These are phyloP conservation scores for Chrysogorgia sp. DNA, from an alignment of 92 coral and sea anemone genomes.

Conservation along the genomic window DNA sequence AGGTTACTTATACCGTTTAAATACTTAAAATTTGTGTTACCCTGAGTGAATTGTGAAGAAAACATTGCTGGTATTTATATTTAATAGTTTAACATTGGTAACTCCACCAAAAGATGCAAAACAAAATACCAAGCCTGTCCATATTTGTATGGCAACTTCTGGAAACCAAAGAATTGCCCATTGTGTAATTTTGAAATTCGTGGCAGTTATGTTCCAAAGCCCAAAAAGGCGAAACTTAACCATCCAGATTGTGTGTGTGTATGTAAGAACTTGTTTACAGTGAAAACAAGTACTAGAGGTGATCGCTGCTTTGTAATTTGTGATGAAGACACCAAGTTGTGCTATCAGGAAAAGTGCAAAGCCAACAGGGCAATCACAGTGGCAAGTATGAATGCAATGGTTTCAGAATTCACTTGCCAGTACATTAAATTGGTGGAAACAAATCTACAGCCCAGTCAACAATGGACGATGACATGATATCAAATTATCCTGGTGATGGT, in stretches of 20 bases:
- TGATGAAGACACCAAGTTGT: slow-evolving; percentile 28
- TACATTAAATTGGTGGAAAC: slow-evolving; percentile 22
- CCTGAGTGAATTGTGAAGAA: too few relatives aligned
- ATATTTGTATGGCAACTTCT: slow-evolving; percentile 15
- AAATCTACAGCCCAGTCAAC: background rate
- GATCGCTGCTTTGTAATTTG: slow-evolving; percentile 39
- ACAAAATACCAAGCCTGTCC: slow-evolving; percentile 18
- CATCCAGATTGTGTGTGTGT: slow-evolving; percentile 34
- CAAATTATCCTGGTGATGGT: slow-evolving; percentile 48
- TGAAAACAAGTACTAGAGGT: slow-evolving; percentile 48
- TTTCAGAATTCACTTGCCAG: slow-evolving; percentile 18
- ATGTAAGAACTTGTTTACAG: slow-evolving; percentile 35
- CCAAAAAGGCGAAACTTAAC: slow-evolving; percentile 32
- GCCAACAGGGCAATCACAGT: slow-evolving; percentile 12
- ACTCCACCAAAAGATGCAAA: slow-evolving; percentile 25
- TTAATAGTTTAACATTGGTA: slow-evolving; percentile 19
- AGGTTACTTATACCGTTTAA: too few relatives aligned
- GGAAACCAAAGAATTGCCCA: slow-evolving; percentile 53
- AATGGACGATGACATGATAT: background rate
- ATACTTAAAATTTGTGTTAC: too few relatives aligned
- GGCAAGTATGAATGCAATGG: background rate
- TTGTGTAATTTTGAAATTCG: slow-evolving; percentile 47
- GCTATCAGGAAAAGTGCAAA: slow-evolving; percentile 43
- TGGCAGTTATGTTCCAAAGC: slow-evolving; percentile 42
- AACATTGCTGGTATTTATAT: background rate